Conservation (phyloP, 2,113 vertebrate genomes). For the Motacilla alba region DNA sequence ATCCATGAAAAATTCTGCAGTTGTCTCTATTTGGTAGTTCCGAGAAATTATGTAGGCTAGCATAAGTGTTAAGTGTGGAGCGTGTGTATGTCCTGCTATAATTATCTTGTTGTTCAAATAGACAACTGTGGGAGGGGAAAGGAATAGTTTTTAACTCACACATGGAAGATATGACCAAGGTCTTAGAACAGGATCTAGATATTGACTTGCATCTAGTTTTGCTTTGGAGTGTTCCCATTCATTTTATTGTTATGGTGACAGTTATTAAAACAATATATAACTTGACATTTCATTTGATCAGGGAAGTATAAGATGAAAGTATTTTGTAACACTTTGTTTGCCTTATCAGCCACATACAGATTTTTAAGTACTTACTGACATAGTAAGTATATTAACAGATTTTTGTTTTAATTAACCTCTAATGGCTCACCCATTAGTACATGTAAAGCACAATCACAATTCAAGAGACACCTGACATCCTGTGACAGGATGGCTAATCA, state of each 20-base stretch:
- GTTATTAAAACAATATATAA: not conserved
- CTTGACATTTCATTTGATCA: not conserved
- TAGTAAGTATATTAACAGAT: not conserved
- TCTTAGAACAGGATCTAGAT: not conserved
- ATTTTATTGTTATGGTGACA: not conserved
- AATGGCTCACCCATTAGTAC: not conserved
- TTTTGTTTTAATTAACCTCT: not conserved
- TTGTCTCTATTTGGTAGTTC: not conserved
- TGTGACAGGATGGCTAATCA: not conserved
- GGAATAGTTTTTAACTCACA: not conserved
- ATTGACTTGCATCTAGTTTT: not conserved
- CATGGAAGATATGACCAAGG: not conserved
- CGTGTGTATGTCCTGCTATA: not conserved
- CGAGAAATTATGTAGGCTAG: not conserved
- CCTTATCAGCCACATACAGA: not conserved
- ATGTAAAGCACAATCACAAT: not conserved
- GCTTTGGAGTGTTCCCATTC: not conserved
- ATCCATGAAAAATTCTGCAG: not conserved
- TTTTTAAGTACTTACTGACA: not conserved
- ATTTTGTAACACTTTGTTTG: not conserved
- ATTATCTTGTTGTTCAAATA: not conserved
- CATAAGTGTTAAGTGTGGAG: not conserved
- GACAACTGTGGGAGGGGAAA: accelerated
- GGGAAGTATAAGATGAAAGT: not conserved
- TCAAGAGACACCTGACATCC: not conserved